Percentiles rank a stretch among this genome's conserved stretches.
Conservation (phyloP, 2,113 vertebrate genomes). For the Phoxinus phoxinus region DNA sequence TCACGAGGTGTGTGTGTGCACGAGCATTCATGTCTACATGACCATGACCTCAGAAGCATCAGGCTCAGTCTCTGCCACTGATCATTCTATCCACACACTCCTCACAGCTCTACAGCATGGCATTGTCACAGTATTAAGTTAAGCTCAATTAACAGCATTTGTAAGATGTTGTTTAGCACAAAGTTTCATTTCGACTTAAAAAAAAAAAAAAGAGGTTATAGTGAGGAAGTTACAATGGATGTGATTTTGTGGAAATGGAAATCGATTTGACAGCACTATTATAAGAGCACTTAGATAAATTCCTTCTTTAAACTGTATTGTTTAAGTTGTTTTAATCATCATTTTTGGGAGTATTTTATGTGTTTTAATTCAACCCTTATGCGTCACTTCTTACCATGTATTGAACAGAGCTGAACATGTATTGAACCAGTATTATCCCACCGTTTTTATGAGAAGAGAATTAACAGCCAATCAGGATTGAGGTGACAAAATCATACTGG, state of each 20-base stretch:
- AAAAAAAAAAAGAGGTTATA: not conserved
- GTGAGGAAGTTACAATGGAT: not conserved
- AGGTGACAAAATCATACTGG: not conserved
- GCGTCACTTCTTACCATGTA: not conserved
- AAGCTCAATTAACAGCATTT: not conserved
- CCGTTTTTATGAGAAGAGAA: not conserved
- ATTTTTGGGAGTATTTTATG: not conserved
- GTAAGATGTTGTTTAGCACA: not conserved
- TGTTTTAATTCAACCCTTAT: not conserved
- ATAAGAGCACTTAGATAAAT: not conserved
- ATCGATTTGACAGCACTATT: too few species aligned
- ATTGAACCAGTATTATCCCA: not conserved
- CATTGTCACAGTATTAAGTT: constrained; percentile 8
- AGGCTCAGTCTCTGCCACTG: constrained; percentile 18
- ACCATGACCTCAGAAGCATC: constrained; percentile 15
- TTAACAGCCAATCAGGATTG: not conserved
- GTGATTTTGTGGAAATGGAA: too few species aligned
- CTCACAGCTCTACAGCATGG: constrained; percentile 16
- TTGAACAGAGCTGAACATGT: not conserved
- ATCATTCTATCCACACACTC: not conserved
- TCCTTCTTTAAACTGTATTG: not conserved
- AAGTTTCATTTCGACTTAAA: not conserved
- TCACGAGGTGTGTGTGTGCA: constrained; percentile 1
- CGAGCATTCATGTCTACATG: constrained; percentile 21
- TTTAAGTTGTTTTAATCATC: not conserved